These are phyloP conservation scores for Athalia circularis DNA, from an alignment of 2,888 invertebrate species.

Conservation along the genomic window DNA sequence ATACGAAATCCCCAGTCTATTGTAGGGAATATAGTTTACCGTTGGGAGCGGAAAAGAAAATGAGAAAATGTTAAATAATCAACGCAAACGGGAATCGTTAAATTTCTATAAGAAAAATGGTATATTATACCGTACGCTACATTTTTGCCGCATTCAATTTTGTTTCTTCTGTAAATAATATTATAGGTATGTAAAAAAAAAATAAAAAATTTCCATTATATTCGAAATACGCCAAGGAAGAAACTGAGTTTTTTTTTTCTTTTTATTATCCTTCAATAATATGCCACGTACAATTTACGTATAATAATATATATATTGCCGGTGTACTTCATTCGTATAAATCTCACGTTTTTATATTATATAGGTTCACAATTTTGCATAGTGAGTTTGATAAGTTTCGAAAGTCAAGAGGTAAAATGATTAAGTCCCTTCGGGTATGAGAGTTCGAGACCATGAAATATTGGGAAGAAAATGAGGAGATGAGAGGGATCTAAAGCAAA, in stretches of 20 bases:
- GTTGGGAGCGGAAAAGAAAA: too few species aligned
- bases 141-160: background rate
- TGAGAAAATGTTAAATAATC: too few species aligned
- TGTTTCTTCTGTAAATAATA: background rate
- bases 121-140: background rate
- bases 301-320: background rate
- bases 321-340: constrained; percentile 17
- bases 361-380: constrained; percentile 17
- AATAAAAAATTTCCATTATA: too few species aligned
- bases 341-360: constrained; percentile 13
- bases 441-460: constrained; percentile 1
- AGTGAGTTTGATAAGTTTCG: constrained; percentile 31
- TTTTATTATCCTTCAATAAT: too few species aligned
- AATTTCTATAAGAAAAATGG: too few species aligned
- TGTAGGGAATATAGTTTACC: constrained; percentile 2
- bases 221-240: too few species aligned
- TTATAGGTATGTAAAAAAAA: background rate
- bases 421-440: background rate
- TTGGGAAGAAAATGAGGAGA: background rate
- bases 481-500: too few species aligned
- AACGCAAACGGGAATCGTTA: too few species aligned
- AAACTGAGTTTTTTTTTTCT: background rate
- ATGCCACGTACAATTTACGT: too few species aligned
- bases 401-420: constrained; percentile 27
- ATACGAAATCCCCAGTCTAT: background rate